phyloP scores from a whole-genome alignment of 1,140 invertebrate genomes.

The Lanistes nyassanus region DNA sequence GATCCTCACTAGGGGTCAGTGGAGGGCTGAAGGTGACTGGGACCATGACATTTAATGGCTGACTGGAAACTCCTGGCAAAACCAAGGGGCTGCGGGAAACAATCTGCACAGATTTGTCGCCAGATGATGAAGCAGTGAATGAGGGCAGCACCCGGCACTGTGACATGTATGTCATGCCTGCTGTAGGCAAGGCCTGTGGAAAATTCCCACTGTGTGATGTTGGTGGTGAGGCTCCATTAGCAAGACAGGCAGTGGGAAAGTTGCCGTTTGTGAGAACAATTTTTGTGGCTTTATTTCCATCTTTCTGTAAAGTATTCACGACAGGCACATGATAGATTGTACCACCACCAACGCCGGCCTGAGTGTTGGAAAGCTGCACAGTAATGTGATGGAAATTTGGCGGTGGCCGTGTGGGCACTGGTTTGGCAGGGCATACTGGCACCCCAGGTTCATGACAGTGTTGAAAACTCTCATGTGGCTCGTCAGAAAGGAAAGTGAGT shows the following conservation, averaged over 20 bases:
- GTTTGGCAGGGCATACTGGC: conserved; percentile 7
- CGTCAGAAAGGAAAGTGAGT: conserved; percentile 10
- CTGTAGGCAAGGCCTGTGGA: too few relatives aligned
- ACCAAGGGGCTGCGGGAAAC: conserved; percentile 38
- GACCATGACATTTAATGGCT: conserved; percentile 44
- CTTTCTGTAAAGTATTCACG: conserved; percentile 10
- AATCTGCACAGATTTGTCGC: conserved; percentile 25
- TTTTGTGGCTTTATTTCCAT: neutral
- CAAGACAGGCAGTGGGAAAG: neutral
- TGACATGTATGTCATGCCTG: conserved; percentile 37
- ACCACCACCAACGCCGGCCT: neutral
- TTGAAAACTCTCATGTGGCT: too few relatives aligned
- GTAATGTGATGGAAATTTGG: conserved; percentile 19
- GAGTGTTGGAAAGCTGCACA: conserved; percentile 15
- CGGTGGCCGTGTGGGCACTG: conserved; percentile 10
- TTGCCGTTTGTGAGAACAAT: neutral
- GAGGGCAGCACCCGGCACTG: conserved; percentile 26
- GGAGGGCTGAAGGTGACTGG: conserved; percentile 50
- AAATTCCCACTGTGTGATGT: too few relatives aligned
- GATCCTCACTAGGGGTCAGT: conserved; percentile 27
- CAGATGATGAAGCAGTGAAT: conserved; percentile 7
- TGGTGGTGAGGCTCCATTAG: conserved; percentile 35
- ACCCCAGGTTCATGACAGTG: neutral
- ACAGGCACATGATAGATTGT: conserved; percentile 15
- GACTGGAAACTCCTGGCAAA: conserved; percentile 32